phyloP scores from a whole-genome alignment of 2,113 vertebrate species.

The Scophthalmus maximus region DNA sequence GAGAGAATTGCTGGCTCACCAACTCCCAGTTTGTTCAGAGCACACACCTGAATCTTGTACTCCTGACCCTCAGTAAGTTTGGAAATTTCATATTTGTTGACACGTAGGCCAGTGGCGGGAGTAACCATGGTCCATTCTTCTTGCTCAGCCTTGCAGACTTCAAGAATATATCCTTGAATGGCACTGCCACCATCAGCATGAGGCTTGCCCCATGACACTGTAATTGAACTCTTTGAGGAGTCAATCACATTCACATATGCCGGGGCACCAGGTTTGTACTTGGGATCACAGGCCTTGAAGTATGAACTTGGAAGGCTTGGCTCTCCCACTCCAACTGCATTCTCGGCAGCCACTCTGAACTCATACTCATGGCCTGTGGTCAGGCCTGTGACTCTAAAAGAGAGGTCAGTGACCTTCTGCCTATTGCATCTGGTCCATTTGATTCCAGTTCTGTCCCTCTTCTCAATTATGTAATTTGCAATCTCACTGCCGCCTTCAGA shows the following conservation, averaged over 20 bases:
- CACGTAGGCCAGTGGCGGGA: slow-evolving; percentile 89
- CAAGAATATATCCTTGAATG: slow-evolving; percentile 94
- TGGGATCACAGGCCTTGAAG: slow-evolving; percentile 94
- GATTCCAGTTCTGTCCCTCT: slow-evolving; percentile 93
- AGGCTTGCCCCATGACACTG: slow-evolving; percentile 92
- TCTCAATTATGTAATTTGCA: slow-evolving; percentile 92
- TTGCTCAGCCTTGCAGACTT: slow-evolving; percentile 96
- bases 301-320: slow-evolving; percentile 90
- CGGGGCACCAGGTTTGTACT: slow-evolving; percentile 94
- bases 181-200: slow-evolving; percentile 94
- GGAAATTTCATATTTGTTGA: slow-evolving; percentile 92
- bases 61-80: slow-evolving; percentile 95
- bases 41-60: slow-evolving; percentile 93
- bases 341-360: slow-evolving; percentile 96
- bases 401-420: slow-evolving; percentile 92
- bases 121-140: slow-evolving; percentile 95
- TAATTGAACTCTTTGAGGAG: slow-evolving; percentile 91
- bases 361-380: slow-evolving; percentile 95
- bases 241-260: slow-evolving; percentile 89
- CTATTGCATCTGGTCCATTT: slow-evolving; percentile 98
- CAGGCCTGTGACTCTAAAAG: slow-evolving; percentile 93
- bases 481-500: slow-evolving; percentile 94
- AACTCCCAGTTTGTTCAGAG: slow-evolving; percentile 95
- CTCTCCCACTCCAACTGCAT: slow-evolving; percentile 92
- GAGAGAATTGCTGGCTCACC: slow-evolving; percentile 90